These are phyloP conservation scores for Holcopasites calliopsidis DNA, from an alignment of 1,140 invertebrate genomes.

Conservation along the genomic window DNA sequence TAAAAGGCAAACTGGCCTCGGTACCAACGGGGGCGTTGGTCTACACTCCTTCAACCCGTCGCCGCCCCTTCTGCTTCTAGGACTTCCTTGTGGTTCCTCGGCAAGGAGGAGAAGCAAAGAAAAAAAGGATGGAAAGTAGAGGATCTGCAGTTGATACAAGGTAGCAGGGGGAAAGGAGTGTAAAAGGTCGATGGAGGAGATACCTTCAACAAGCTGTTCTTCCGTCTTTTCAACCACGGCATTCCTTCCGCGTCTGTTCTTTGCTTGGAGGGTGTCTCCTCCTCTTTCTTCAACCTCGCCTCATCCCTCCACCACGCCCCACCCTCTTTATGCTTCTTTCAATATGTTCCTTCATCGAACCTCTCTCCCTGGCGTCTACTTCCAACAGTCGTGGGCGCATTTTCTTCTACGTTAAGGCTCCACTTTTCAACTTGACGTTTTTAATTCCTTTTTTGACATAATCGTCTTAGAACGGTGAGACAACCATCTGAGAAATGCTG, in stretches of 20 bases:
- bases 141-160: not conserved
- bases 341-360: slow-evolving; percentile 59
- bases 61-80: not conserved
- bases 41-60: not conserved
- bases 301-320: slow-evolving; percentile 33
- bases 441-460: slow-evolving; percentile 62
- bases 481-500: slow-evolving; percentile 25
- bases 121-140: not conserved
- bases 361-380: slow-evolving; percentile 11
- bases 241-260: slow-evolving; percentile 21
- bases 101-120: not conserved
- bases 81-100: slow-evolving; percentile 14
- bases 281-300: slow-evolving; percentile 2
- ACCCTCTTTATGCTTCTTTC: slow-evolving; percentile 63
- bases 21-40: slow-evolving; percentile 41
- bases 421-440: slow-evolving; percentile 69
- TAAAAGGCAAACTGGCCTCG: slow-evolving; percentile 62
- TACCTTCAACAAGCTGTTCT: slow-evolving; percentile 40
- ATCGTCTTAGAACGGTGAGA: slow-evolving; percentile 63
- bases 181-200: slow-evolving; percentile 36
- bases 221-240: slow-evolving; percentile 39
- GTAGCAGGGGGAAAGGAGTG: not conserved
- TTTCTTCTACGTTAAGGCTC: slow-evolving; percentile 39
- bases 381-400: not conserved
- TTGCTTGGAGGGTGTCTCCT: slow-evolving; percentile 22